Base-by-base conservation (phyloP, 1,140 invertebrate genomes). In the Conopomorpha cramerella region DNA sequence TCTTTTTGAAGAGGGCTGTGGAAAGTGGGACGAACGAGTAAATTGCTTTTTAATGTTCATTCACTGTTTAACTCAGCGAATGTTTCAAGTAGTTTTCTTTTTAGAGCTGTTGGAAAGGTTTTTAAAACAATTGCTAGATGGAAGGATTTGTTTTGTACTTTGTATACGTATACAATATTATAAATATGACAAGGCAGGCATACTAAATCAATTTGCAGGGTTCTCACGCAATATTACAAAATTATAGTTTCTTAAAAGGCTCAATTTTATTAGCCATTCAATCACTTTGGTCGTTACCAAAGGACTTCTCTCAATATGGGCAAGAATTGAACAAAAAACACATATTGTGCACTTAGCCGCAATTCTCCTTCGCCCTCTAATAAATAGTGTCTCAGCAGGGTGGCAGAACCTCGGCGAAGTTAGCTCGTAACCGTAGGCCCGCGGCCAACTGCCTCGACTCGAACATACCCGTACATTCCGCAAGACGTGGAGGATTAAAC, bases 401-500 rank as follows among this genome's bases (percentile, higher is more conserved):
- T n/a, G n/a, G n/a, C n/a, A n/a, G n/a, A n/a, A n/a, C n/a, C n/a
- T n/a, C n/a, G n/a, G n/a, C n/a, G n/a, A n/a, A n/a, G n/a, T n/a
- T n/a, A n/a, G n/a, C n/a, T n/a, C n/a, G n/a, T n/a, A n/a, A n/a
- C n/a, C n/a, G n/a, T 56, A 71, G 63, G 66, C 66, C 59, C 53
- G 51, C 34, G 66, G 66, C 70, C 64, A 70, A 74, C 44, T 47
- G 55, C 60, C 54, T 56, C 66, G 64, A 64, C 57, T 71, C 68
- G 63, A 56, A 64, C 60, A 52, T 63, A 67, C 66, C 64, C 57
- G 56, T 64, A 74, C 63, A 71, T 70, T 71, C 65, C 66, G 59
- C 56, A 61, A 70, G 63, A 65, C 66, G 64, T 71, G 61, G 55
- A 49, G 58, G 65, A 72, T 72, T 72, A 74, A 71, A 64, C 65